Evolutionary conservation across 1,140 invertebrate species (phyloP).

Genomic region (Batillaria attramentaria): DNA sequence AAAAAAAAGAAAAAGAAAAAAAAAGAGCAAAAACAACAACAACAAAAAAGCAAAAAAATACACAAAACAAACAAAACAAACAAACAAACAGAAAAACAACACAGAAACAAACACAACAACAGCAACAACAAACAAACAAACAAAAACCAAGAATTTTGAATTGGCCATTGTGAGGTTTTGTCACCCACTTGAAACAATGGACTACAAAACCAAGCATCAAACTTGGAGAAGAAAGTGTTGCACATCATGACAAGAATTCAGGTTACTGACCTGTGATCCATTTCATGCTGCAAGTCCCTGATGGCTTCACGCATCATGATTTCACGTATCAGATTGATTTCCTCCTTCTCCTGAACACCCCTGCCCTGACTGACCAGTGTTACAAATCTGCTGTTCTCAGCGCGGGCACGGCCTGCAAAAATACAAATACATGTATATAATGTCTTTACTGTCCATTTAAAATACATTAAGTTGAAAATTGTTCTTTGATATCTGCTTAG

Average conservation of each 20-base stretch:
- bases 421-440: neutral
- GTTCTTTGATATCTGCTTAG: neutral
- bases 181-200: neutral
- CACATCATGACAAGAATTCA: neutral
- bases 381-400: conserved; percentile 50
- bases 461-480: neutral
- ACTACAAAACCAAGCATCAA: neutral
- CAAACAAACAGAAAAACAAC: too few species aligned
- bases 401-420: conserved; percentile 55
- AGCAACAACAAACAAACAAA: too few species aligned
- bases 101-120: too few species aligned
- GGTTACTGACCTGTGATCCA: neutral
- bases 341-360: conserved; percentile 53
- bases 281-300: conserved; percentile 33
- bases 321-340: conserved; percentile 58
- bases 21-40: too few species aligned
- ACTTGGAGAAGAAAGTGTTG: neutral
- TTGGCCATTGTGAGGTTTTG: too few species aligned
- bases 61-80: too few species aligned
- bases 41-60: too few species aligned
- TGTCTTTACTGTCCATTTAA: neutral
- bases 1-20: too few species aligned
- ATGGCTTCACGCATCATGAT: conserved; percentile 60
- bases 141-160: neutral
- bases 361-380: conserved; percentile 46